Conservation (phyloP, 2,888 invertebrate genomes). For the Chrysodeixis includens region DNA sequence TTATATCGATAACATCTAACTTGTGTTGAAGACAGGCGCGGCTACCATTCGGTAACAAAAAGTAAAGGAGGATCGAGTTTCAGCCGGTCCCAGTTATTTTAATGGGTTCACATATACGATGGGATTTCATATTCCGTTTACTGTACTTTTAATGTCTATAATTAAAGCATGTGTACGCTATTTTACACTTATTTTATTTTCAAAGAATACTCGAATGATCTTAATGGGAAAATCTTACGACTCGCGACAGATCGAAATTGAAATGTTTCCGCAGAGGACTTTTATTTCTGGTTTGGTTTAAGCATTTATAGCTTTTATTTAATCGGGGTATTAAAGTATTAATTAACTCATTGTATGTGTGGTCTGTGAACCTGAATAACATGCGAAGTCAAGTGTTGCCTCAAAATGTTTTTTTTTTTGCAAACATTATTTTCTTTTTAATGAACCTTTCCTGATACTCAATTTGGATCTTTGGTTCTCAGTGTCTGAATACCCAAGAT, state of each 20-base stretch:
- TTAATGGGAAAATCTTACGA: not conserved
- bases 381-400: too few species aligned
- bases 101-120: slow-evolving; percentile 55
- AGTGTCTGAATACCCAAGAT: too few species aligned
- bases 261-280: slow-evolving; percentile 7
- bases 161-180: slow-evolving; percentile 23
- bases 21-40: slow-evolving; percentile 55
- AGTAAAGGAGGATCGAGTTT: slow-evolving; percentile 60
- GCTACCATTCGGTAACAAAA: slow-evolving; percentile 61
- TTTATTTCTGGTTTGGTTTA: not conserved
- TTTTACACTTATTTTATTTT: slow-evolving; percentile 26
- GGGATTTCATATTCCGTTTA: slow-evolving; percentile 49
- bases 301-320: not conserved
- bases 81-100: slow-evolving; percentile 61
- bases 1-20: slow-evolving; percentile 67
- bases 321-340: not conserved
- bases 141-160: slow-evolving; percentile 36
- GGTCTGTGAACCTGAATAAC: not conserved
- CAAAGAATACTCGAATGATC: slow-evolving; percentile 7
- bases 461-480: too few species aligned
- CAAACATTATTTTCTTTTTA: too few species aligned
- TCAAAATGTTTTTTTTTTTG: too few species aligned
- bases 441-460: too few species aligned
- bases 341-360: not conserved
- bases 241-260: not conserved